Conservation (phyloP, 2,888 invertebrate species). For the Acanthosoma haemorrhoidale region DNA sequence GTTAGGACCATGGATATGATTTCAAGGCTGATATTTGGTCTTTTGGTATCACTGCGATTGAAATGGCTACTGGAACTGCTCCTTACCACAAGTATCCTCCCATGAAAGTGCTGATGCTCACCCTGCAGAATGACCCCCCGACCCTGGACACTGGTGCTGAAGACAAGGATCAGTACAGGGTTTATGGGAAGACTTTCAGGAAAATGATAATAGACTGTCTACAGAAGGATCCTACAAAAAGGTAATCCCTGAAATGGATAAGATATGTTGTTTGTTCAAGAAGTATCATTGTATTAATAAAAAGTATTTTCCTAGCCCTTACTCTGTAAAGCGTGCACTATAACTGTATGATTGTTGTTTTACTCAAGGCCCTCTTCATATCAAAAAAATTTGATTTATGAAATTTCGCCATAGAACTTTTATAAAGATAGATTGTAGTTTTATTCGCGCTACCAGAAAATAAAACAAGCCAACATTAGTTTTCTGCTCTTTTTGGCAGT, state of each 20-base stretch:
- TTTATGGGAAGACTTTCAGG: slow-evolving; percentile 93
- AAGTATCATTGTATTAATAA: too few relatives aligned
- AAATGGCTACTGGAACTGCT: slow-evolving; percentile 96
- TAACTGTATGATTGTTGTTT: too few relatives aligned
- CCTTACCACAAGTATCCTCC: slow-evolving; percentile 99
- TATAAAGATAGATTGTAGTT: too few relatives aligned
- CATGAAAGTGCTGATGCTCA: slow-evolving; percentile 98
- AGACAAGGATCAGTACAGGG: slow-evolving; percentile 96
- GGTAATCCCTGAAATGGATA: slow-evolving; percentile 50
- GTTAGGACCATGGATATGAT: slow-evolving; percentile 90
- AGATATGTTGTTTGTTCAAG: too few relatives aligned
- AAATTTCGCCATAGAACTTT: too few relatives aligned
- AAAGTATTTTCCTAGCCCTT: too few relatives aligned
- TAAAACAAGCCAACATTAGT: too few relatives aligned
- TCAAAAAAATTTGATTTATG: too few relatives aligned
- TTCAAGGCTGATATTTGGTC: slow-evolving; percentile 96
- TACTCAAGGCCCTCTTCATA: too few relatives aligned
- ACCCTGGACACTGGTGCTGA: slow-evolving; percentile 90
- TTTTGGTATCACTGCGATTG: slow-evolving; percentile 94
- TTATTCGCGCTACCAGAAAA: too few relatives aligned
- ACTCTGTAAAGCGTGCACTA: too few relatives aligned
- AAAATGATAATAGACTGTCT: slow-evolving; percentile 96
- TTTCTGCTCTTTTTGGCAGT: too few relatives aligned
- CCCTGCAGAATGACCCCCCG: slow-evolving; percentile 96
- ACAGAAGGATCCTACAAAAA: slow-evolving; percentile 89